Evolutionary conservation across 2,888 invertebrate species (phyloP), one percentile per base, ranked within the genome.

Genomic region (Trachelus stipa): DNA sequence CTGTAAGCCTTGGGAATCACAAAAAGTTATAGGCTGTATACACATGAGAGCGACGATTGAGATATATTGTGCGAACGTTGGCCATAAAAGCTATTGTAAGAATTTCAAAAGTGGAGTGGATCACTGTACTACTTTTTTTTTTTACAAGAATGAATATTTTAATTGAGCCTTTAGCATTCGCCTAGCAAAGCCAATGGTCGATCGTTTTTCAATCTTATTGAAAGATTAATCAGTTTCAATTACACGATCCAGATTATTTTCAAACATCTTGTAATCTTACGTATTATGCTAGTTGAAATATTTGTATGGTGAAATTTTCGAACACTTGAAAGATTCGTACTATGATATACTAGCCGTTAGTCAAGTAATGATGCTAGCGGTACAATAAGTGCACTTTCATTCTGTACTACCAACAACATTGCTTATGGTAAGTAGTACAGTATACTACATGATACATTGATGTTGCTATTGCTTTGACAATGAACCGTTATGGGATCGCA

Each of bases 401-500:
- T 74, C 35, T 37, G 35, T 35, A 74, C 3, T 56, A 56, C 56
- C 23, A 56, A 56, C 23, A 56, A 56, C 56, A n/a, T n/a, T 34
- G 1, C 37, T 12, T 11, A 3, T 74, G 6, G 37, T 34, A 74
- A 74, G 74, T 74, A 37, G 74, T 74, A 74, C 74, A 74, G 31
- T 37, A 35, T 33, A 11, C 74, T 34, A 11, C 35, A 74, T 71
- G 34, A 23, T 71, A 71, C 33, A 71, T 33, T 23, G 33, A 34
- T 71, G 33, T 71, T 33, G 77, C 79, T 74, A 81, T 79, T 73
- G 78, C 75, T 82, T 80, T 79, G 81, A 77, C 85, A 82, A 77
- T 85, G 77, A 86, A 89, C 89, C 88, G 89, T 90, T 89, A 90
- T 77, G 76, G 73, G 76, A 74, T 77, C 40, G 74, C 82, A 79